These are phyloP conservation scores for Alouatta palliata DNA, from an alignment of 2,113 vertebrate genomes.

Conservation along the genomic window DNA sequence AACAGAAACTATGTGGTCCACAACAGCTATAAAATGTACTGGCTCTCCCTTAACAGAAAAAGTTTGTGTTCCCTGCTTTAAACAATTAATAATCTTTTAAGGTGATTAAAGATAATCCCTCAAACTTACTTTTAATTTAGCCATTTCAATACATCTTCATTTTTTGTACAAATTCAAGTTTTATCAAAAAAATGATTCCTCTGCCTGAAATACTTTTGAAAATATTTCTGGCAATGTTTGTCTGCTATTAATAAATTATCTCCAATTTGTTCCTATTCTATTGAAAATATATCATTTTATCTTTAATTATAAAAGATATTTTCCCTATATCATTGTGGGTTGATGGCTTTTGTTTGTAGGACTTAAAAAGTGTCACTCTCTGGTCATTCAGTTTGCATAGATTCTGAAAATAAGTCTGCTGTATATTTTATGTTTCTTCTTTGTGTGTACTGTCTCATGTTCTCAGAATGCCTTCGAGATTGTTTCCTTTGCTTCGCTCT, in stretches of 20 bases:
- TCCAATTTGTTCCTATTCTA: not conserved
- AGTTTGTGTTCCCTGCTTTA: not conserved
- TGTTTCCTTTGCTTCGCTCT: not conserved
- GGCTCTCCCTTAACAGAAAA: not conserved
- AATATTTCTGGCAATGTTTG: not conserved
- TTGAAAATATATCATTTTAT: not conserved
- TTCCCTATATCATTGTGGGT: not conserved
- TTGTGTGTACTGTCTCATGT: not conserved
- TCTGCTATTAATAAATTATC: not conserved
- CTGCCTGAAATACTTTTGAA: not conserved
- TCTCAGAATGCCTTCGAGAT: not conserved
- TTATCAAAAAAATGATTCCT: not conserved
- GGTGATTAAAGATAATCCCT: not conserved
- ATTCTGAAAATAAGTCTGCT: not conserved
- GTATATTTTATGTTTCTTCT: not conserved
- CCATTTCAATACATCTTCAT: not conserved
- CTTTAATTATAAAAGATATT: not conserved
- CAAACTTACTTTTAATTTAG: not conserved
- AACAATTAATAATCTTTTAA: not conserved
- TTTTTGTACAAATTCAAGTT: not conserved
- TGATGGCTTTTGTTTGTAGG: not conserved
- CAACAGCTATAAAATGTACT: not conserved
- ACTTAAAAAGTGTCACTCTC: not conserved
- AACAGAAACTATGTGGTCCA: not conserved
- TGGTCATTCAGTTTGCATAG: not conserved